phyloP scores from a whole-genome alignment of 2,113 vertebrate genomes.

The Catharus fuscescens region DNA sequence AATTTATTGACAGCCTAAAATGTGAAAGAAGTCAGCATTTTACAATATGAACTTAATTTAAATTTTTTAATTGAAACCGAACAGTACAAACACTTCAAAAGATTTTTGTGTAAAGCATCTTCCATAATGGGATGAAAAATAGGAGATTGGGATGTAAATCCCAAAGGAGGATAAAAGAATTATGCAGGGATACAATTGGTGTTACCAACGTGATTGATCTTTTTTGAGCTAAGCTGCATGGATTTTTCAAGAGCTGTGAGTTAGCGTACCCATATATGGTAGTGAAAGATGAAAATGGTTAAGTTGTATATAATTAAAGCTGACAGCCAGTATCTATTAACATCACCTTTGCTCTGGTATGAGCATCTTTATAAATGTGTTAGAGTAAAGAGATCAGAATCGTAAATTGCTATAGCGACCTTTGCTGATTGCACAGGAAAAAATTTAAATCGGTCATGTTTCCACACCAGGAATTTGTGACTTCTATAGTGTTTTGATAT shows the following conservation, averaged over 20 bases:
- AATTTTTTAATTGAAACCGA: background rate
- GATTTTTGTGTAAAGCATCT: background rate
- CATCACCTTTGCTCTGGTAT: background rate
- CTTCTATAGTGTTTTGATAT: background rate
- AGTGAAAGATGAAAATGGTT: background rate
- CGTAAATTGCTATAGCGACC: background rate
- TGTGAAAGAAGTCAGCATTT: background rate
- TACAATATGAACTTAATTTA: background rate
- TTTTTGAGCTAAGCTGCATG: background rate
- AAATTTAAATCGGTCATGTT: background rate
- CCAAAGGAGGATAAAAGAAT: background rate
- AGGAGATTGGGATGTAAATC: background rate
- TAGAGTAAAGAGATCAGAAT: background rate
- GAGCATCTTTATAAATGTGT: background rate
- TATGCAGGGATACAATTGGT: background rate
- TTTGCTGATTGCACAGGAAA: background rate
- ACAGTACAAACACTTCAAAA: background rate
- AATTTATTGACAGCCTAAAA: background rate
- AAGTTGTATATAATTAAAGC: background rate
- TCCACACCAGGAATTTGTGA: background rate
- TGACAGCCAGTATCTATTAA: background rate
- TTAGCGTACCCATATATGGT: background rate
- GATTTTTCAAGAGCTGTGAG: slow-evolving; percentile 14
- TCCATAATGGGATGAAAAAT: background rate
- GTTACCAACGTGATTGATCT: background rate